phyloP scores from a whole-genome alignment of 2,797 vertebrate genomes.

The Prunella strophiata region DNA sequence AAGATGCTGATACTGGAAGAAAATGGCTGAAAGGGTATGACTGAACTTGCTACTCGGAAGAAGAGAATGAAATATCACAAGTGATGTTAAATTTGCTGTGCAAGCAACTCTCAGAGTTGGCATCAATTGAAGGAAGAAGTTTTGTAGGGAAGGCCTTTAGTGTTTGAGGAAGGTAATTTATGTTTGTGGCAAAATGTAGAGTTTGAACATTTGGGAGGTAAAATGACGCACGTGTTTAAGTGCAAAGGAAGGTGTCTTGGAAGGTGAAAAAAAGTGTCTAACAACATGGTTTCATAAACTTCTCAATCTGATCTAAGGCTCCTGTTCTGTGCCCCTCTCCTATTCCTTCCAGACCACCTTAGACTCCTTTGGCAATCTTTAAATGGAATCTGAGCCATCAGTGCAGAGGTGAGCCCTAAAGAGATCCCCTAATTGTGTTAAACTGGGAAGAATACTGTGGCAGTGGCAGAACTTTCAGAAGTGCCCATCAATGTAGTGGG shows the following conservation, averaged over 20 bases:
- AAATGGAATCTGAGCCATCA: neutral
- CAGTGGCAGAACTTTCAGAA: neutral
- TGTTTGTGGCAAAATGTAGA: neutral
- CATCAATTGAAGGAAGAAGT: neutral
- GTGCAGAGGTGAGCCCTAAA: neutral
- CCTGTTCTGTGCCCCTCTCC: neutral
- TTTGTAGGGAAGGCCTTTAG: neutral
- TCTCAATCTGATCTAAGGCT: neutral
- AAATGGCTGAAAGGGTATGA: neutral
- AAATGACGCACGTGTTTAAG: neutral
- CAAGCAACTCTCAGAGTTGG: neutral
- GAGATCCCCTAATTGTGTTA: neutral
- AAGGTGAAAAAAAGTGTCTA: neutral
- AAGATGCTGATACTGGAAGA: neutral
- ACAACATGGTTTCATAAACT: neutral
- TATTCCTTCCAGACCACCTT: neutral
- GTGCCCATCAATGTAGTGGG: accelerated
- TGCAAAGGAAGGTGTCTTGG: neutral
- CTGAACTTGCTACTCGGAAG: neutral
- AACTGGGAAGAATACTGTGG: neutral
- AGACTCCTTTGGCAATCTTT: neutral
- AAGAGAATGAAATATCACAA: neutral
- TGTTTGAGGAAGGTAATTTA: neutral
- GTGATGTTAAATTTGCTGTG: neutral
- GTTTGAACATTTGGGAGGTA: neutral